Evolutionary conservation across 2,113 vertebrate genomes (phyloP).

Genomic region (Channa argus): DNA sequence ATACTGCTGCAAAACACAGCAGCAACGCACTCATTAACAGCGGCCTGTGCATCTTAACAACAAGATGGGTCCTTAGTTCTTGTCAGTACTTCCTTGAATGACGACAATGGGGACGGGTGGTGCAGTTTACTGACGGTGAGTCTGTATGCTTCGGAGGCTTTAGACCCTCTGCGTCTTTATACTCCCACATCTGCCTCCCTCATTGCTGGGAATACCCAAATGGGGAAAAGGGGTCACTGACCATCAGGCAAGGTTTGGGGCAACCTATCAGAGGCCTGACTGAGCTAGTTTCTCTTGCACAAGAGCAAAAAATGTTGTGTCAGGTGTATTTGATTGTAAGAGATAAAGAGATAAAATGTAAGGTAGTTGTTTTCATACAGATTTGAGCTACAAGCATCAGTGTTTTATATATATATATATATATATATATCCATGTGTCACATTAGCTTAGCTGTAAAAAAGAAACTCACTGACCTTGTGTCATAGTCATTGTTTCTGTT

Average conservation of each 20-base stretch:
- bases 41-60: constrained; percentile 25
- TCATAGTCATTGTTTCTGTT: too few species aligned
- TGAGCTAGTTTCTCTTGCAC: constrained; percentile 25
- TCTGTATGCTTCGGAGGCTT: constrained; percentile 28
- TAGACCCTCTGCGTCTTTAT: constrained; percentile 52
- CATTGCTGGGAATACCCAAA: constrained; percentile 1
- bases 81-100: not conserved
- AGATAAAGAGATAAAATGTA: not conserved
- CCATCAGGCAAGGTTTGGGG: not conserved
- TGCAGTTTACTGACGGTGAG: not conserved
- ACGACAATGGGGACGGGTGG: not conserved
- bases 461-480: too few species aligned
- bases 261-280: constrained; percentile 19
- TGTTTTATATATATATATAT: too few species aligned
- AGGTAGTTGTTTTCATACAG: too few species aligned
- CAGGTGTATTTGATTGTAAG: not conserved
- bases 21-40: constrained; percentile 40
- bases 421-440: not conserved
- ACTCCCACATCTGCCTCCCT: constrained; percentile 4
- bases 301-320: constrained; percentile 28
- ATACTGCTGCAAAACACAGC: constrained; percentile 54
- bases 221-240: constrained; percentile 44
- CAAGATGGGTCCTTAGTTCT: not conserved
- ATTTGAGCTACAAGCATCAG: too few species aligned
- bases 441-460: too few species aligned